Percentiles rank a stretch among this genome's conserved stretches.
phyloP scores from a whole-genome alignment of 2,797 vertebrate genomes.

The Macroramphosus scolopax region DNA sequence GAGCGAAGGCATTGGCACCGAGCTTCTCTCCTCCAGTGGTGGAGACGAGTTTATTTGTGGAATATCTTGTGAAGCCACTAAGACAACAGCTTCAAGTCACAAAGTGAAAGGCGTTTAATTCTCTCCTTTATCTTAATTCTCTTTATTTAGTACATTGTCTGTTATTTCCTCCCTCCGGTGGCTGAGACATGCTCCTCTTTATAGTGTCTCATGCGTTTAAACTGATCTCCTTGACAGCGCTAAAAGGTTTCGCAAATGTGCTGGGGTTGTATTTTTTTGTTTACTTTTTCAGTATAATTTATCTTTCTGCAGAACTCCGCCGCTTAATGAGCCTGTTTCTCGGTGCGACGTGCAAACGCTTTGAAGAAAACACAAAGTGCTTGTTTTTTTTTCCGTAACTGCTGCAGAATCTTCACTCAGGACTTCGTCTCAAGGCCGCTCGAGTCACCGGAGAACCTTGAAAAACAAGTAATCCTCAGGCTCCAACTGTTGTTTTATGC shows the following conservation, averaged over 20 bases:
- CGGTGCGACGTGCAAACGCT: slow-evolving; percentile 9
- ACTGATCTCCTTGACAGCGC: slow-evolving; percentile 19
- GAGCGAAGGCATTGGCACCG: slow-evolving; percentile 45
- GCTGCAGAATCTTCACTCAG: not conserved
- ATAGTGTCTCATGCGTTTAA: slow-evolving; percentile 19
- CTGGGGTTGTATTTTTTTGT: slow-evolving; percentile 19
- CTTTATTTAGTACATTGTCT: slow-evolving; percentile 18
- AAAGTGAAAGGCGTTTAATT: slow-evolving; percentile 31
- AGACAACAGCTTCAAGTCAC: slow-evolving; percentile 30
- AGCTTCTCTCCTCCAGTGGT: slow-evolving; percentile 36
- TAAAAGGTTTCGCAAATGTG: slow-evolving; percentile 13
- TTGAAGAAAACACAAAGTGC: slow-evolving; percentile 16
- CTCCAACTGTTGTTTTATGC: slow-evolving; percentile 37
- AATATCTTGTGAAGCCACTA: slow-evolving; percentile 19
- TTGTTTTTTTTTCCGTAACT: slow-evolving; percentile 20
- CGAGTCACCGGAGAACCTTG: slow-evolving; percentile 31
- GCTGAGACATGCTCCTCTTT: slow-evolving; percentile 12
- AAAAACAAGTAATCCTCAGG: slow-evolving; percentile 47
- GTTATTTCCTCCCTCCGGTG: slow-evolving; percentile 9
- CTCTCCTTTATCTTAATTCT: slow-evolving; percentile 38
- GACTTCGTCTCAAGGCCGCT: slow-evolving; percentile 20
- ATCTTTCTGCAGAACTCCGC: slow-evolving; percentile 7
- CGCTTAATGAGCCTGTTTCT: slow-evolving; percentile 13
- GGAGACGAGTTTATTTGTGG: slow-evolving; percentile 38
- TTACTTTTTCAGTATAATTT: slow-evolving; percentile 12